Percentiles rank a stretch among this genome's conserved stretches.
Evolutionary conservation across 1,140 invertebrate species (phyloP).

Genomic region (Aphelenchoides besseyi): DNA sequence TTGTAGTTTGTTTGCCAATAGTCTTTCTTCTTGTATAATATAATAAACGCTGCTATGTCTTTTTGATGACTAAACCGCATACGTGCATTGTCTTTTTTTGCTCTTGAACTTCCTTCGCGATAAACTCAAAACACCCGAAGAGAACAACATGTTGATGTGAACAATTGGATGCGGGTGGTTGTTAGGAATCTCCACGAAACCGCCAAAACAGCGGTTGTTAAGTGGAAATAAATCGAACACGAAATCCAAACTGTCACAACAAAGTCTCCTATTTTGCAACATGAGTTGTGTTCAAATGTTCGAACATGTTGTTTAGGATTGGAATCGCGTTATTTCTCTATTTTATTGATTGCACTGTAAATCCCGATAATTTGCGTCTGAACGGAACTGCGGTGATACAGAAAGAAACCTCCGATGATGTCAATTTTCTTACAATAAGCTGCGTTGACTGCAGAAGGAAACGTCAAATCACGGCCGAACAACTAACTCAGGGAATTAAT

Average conservation of each 20-base stretch:
- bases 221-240: neutral
- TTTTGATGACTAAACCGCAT: neutral
- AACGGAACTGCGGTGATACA: too few species aligned
- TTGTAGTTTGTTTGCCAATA: too few species aligned
- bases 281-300: neutral
- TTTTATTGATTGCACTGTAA: constrained; percentile 3
- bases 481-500: neutral
- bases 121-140: too few species aligned
- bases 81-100: neutral
- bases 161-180: neutral
- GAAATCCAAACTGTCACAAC: neutral
- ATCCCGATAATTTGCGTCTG: neutral
- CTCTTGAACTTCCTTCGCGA: neutral
- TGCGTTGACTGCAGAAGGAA: neutral
- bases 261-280: neutral
- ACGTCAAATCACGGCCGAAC: neutral
- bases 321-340: constrained; percentile 5
- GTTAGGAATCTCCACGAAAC: neutral
- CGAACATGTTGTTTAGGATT: neutral
- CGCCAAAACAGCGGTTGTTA: neutral
- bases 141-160: too few species aligned
- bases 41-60: neutral
- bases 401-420: too few species aligned
- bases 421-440: neutral
- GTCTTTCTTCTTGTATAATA: too few species aligned